Base-by-base conservation (phyloP, 2,113 vertebrate species). In the Bungarus multicinctus region DNA sequence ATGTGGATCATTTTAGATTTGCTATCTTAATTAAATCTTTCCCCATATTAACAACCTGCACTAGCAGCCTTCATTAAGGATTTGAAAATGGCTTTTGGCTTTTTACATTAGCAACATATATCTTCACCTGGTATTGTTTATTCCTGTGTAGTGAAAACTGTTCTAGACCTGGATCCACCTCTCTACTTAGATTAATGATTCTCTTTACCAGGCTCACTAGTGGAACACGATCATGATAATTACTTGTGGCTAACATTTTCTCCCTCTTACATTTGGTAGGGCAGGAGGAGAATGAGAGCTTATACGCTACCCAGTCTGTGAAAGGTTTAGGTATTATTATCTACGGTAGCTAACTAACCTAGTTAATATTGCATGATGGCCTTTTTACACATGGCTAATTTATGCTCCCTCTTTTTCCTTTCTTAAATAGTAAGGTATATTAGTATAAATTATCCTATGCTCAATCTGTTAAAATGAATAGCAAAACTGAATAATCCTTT, bases 101-200 rank as follows among this genome's bases (percentile, higher is more conserved):
- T 54, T 93, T 45, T 52, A 93, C 43, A n/a, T n/a, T 23, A 0
- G 0, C 91, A 91, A 30, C 85, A 64, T 55, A 92, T 88, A 7
- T 0, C 1, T 27, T 88, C 39, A 74, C 20, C 25, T 60, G 11
- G 8, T 52, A 57, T 74, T 57, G 85, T 0, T 7, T 53, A 18
- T 47, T 39, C 43, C 43, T 0, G 0, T 88, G 69, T 88, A 86
- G 43, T 1, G 1, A 74, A 14, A 85, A 85, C 30, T 81, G 43
- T 20, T 91, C 30, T 89, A 93, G 90, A 55, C 89, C 50, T 53
- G 0, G 3, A 69, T 90, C 64, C 87, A 0, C 54, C 91, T 53
- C 86, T 95, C 8, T 23, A 12, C 30, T 95, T 91, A 60, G 88
- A 34, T 90, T 93, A 58, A 94, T 91, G 93, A 91, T 92, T 95